Percentiles rank a stretch among this genome's conserved stretches.
Evolutionary conservation across 1,140 invertebrate genomes (phyloP).

Genomic region (Antheraea mylitta): DNA sequence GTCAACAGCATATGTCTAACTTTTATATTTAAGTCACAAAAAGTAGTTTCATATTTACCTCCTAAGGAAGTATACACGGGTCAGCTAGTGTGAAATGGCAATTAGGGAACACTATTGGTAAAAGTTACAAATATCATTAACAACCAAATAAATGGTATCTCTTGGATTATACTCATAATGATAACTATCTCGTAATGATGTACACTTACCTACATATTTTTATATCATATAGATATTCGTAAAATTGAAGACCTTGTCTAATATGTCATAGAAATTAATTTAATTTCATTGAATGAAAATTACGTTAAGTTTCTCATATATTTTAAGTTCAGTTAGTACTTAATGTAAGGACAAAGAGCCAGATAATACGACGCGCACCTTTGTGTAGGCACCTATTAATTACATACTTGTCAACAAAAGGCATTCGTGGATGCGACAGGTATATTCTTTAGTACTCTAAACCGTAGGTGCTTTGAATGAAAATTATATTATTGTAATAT

Average conservation of each 20-base stretch:
- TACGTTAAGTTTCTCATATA: background rate
- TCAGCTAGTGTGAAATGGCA: too few relatives aligned
- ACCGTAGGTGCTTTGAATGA: background rate
- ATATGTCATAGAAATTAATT: background rate
- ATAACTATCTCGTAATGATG: too few relatives aligned
- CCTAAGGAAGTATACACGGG: too few relatives aligned
- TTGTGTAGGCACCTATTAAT: background rate
- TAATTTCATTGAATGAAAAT: background rate
- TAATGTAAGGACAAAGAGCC: background rate
- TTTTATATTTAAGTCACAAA: too few relatives aligned
- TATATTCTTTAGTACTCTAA: background rate
- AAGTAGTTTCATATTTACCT: too few relatives aligned
- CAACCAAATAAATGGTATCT: too few relatives aligned
- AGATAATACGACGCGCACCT: background rate
- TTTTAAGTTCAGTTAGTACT: background rate
- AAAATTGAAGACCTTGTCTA: background rate
- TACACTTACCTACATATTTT: too few relatives aligned
- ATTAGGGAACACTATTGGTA: too few relatives aligned
- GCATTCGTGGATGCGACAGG: background rate
- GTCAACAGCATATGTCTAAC: too few relatives aligned
- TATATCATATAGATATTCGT: too few relatives aligned
- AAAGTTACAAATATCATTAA: too few relatives aligned
- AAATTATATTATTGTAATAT: background rate
- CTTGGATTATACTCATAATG: too few relatives aligned
- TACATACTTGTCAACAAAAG: conserved; percentile 3